These are phyloP conservation scores for Mastigias papua DNA, from an alignment of 30 jellyfish, hydroid and myxozoan genomes.

Conservation along the genomic window DNA sequence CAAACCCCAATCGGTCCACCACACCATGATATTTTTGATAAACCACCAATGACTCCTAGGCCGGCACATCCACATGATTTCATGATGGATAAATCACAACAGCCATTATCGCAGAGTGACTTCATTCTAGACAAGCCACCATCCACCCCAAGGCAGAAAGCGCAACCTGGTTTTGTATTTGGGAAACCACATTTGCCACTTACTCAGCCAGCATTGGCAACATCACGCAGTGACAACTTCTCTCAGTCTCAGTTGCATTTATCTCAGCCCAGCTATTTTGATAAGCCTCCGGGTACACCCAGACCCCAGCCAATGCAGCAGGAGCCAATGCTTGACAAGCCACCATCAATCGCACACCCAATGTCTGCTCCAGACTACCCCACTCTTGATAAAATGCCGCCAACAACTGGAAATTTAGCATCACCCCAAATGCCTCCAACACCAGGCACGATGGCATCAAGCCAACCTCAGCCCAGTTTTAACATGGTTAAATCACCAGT, in stretches of 20 bases:
- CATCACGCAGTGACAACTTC: conserved; percentile 14
- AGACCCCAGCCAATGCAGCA: conserved; percentile 62
- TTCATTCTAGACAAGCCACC: conserved; percentile 57
- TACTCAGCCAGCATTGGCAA: conserved; percentile 30
- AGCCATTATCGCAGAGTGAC: conserved; percentile 43
- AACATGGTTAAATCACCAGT: conserved; percentile 67
- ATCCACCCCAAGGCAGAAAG: conserved; percentile 45
- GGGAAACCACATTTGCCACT: conserved; percentile 56
- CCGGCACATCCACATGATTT: conserved; percentile 53
- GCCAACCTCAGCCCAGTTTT: conserved; percentile 48
- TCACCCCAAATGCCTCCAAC: conserved; percentile 45
- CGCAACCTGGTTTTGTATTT: conserved; percentile 45
- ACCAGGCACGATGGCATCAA: conserved; percentile 16
- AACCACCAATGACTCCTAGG: conserved; percentile 64
- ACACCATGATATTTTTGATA: conserved; percentile 55
- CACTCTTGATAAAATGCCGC: conserved; percentile 47
- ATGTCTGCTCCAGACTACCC: conserved; percentile 33
- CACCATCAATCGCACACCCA: conserved; percentile 9
- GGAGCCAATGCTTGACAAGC: conserved; percentile 10
- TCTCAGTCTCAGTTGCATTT: conserved; percentile 42
- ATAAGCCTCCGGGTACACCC: conserved; percentile 57
- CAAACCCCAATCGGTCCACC: conserved; percentile 68
- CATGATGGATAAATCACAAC: conserved; percentile 67
- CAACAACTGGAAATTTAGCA: conserved; percentile 23
- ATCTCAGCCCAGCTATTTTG: conserved; percentile 45